Evolutionary conservation across 2,888 invertebrate genomes (phyloP).

Genomic region (Eristalis tenax): DNA sequence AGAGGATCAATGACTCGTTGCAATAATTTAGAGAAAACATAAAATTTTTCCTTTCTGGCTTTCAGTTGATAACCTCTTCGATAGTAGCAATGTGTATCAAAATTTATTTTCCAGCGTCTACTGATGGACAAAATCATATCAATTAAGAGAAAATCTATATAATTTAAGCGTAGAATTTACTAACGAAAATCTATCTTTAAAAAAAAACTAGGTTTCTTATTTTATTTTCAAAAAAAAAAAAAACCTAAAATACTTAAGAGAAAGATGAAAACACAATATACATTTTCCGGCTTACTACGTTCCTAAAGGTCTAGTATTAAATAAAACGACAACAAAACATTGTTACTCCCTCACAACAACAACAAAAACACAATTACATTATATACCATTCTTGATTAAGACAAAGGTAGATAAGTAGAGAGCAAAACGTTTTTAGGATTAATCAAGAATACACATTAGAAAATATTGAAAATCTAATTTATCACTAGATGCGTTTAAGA

Average conservation of each 20-base stretch:
- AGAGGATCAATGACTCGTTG: slow-evolving; percentile 30
- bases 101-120: slow-evolving; percentile 22
- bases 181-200: slow-evolving; percentile 16
- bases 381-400: slow-evolving; percentile 10
- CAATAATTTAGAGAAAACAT: slow-evolving; percentile 5
- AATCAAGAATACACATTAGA: slow-evolving; percentile 26
- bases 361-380: not conserved
- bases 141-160: slow-evolving; percentile 49
- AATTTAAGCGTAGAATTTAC: slow-evolving; percentile 32
- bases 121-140: slow-evolving; percentile 56
- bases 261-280: not conserved
- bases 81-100: not conserved
- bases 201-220: slow-evolving; percentile 55
- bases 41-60: not conserved
- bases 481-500: slow-evolving; percentile 45
- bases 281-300: slow-evolving; percentile 64
- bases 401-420: not conserved
- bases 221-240: slow-evolving; percentile 34
- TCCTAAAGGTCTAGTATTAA: slow-evolving; percentile 58
- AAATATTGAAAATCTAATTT: slow-evolving; percentile 26
- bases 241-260: not conserved
- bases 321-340: slow-evolving; percentile 29
- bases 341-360: slow-evolving; percentile 44
- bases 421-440: not conserved
- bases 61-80: not conserved